phyloP scores from a whole-genome alignment of 2,888 invertebrate species.

The Chymomyza caudatula region DNA sequence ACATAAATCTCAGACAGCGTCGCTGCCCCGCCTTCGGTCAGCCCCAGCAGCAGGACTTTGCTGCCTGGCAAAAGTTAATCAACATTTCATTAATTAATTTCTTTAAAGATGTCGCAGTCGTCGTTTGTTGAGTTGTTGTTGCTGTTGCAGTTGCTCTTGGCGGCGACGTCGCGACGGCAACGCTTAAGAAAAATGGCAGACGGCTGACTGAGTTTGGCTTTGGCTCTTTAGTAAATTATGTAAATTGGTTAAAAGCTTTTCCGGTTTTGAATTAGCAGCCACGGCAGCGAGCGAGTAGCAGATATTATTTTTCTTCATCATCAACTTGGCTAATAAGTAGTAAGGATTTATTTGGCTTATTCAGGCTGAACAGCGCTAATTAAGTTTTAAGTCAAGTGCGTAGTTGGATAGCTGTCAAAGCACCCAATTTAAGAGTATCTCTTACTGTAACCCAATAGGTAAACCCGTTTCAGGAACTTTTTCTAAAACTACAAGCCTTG shows the following conservation, averaged over 20 bases:
- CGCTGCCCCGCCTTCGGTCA: constrained; percentile 2
- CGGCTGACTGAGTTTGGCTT: constrained; percentile 13
- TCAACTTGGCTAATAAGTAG: background rate
- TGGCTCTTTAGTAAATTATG: constrained; percentile 69
- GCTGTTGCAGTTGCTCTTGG: background rate
- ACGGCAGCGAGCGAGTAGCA: constrained; percentile 45
- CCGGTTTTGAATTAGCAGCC: constrained; percentile 72
- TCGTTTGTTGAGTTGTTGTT: constrained; percentile 4
- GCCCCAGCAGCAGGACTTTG: background rate
- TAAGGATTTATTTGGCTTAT: constrained; percentile 37
- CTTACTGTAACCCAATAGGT: too few relatives aligned
- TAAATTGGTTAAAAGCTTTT: constrained; percentile 76
- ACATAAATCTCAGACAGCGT: constrained; percentile 65
- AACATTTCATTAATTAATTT: constrained; percentile 76
- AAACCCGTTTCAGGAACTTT: background rate
- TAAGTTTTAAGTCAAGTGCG: constrained; percentile 21
- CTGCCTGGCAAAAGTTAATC: constrained; percentile 74
- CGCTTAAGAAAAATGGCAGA: constrained; percentile 28
- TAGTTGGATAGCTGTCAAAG: background rate
- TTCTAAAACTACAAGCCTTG: background rate
- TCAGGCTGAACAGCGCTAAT: constrained; percentile 33
- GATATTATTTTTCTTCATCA: background rate
- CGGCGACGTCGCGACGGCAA: background rate
- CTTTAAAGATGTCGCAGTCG: constrained; percentile 62
- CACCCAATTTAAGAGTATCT: too few relatives aligned